These are phyloP conservation scores for Agonopterix heracliana DNA, from an alignment of 2,888 invertebrate genomes.

Conservation along the genomic window DNA sequence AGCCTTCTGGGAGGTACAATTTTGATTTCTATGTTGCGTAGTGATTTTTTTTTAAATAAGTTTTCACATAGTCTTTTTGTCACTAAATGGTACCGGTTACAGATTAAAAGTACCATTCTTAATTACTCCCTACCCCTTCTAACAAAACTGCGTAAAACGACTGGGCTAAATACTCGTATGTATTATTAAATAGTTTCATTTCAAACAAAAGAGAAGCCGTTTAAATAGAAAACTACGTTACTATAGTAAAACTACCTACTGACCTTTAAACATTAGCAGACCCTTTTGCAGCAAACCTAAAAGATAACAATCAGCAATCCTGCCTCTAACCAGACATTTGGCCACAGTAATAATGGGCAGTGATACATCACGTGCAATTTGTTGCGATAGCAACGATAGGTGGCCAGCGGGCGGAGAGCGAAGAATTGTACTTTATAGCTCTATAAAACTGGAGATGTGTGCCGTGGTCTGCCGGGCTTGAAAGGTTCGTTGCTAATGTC, in stretches of 20 bases:
- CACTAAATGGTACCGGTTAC: no score
- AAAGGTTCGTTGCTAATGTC: not conserved
- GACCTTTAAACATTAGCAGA: not conserved
- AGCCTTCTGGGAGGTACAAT: no score
- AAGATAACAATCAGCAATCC: not conserved
- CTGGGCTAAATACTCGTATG: no score
- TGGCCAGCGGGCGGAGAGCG: conserved; percentile 31
- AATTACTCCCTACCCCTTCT: no score
- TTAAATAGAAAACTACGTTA: not conserved
- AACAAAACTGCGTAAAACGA: no score
- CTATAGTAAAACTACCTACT: not conserved
- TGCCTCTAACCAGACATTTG: conserved; percentile 8
- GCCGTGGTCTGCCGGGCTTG: not conserved
- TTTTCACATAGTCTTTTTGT: no score
- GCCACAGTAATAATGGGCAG: conserved; percentile 35
- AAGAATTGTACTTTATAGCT: conserved; percentile 59
- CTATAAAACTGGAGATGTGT: conserved; percentile 26
- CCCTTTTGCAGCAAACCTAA: not conserved
- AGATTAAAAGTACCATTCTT: no score
- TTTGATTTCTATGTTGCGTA: no score
- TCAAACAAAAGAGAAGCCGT: no score
- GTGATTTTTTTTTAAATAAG: no score
- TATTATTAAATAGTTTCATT: no score
- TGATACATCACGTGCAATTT: conserved; percentile 71
- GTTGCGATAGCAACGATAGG: conserved; percentile 65